phyloP scores from a whole-genome alignment of 2,888 invertebrate genomes.

The Exephanes ischioxanthus region DNA sequence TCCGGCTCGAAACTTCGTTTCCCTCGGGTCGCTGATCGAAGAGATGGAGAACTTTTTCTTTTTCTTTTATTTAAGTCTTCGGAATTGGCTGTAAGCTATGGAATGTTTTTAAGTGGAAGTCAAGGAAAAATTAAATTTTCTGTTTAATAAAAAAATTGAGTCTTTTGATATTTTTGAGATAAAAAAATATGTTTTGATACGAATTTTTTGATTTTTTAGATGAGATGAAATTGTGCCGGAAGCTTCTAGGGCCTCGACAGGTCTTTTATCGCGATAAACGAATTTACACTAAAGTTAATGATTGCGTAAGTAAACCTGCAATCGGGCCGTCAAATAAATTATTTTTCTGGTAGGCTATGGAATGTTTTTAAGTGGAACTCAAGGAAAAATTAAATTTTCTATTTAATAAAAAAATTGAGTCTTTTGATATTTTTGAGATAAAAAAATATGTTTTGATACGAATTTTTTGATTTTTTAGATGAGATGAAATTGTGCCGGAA shows the following conservation, averaged over 20 bases:
- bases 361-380: no score
- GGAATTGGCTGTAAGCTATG: no score
- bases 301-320: slow-evolving; percentile 49
- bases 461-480: no score
- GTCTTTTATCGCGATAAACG: slow-evolving; percentile 43
- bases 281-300: slow-evolving; percentile 48
- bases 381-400: no score
- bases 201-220: no score
- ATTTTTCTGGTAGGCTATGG: no score
- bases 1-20: not conserved
- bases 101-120: no score
- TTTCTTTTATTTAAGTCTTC: not conserved
- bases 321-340: slow-evolving; percentile 10
- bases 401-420: no score
- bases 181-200: no score
- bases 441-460: no score
- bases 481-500: not conserved
- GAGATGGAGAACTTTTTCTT: not conserved
- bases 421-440: no score
- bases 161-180: no score
- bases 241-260: not conserved
- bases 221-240: not conserved
- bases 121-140: not conserved
- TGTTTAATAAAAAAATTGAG: not conserved
- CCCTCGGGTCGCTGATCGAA: not conserved